A percentile compares a stretch with the other conserved stretches of the same genome.
Conservation (phyloP, 1,140 invertebrate genomes). For the Frieseomelitta varia region DNA sequence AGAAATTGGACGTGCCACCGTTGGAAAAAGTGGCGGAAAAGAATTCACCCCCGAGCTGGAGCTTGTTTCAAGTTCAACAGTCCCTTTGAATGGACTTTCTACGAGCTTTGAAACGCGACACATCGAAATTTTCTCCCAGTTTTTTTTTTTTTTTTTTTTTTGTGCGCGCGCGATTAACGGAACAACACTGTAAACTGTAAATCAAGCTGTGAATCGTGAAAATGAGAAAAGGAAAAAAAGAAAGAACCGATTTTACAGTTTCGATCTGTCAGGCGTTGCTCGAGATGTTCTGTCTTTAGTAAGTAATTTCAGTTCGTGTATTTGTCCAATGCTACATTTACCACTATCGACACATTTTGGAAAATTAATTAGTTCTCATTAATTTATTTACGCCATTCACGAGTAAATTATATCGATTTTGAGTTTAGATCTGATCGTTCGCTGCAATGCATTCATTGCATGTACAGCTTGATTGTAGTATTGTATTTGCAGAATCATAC, state of each 20-base stretch:
- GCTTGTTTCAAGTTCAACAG: not conserved
- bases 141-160: no score
- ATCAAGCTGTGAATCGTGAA: not conserved
- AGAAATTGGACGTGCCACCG: not conserved
- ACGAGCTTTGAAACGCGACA: not conserved
- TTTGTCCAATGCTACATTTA: no score
- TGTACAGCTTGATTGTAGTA: no score
- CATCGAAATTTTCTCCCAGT: not conserved
- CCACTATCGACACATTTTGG: no score
- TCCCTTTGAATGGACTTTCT: not conserved
- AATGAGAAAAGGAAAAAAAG: not conserved
- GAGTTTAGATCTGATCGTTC: no score
- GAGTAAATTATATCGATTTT: no score
- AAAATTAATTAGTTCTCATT: no score
- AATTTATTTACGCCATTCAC: no score
- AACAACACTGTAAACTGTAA: not conserved
- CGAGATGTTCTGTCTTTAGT: no score
- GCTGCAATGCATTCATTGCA: no score
- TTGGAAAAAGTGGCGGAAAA: not conserved
- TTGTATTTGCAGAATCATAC: no score
- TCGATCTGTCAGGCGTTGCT: not conserved
- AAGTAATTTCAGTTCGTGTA: no score
- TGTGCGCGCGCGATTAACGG: not conserved
- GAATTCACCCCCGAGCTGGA: not conserved
- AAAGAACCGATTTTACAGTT: not conserved